Base-by-base conservation (phyloP, 2,888 invertebrate genomes). In the Andrena praecox region DNA sequence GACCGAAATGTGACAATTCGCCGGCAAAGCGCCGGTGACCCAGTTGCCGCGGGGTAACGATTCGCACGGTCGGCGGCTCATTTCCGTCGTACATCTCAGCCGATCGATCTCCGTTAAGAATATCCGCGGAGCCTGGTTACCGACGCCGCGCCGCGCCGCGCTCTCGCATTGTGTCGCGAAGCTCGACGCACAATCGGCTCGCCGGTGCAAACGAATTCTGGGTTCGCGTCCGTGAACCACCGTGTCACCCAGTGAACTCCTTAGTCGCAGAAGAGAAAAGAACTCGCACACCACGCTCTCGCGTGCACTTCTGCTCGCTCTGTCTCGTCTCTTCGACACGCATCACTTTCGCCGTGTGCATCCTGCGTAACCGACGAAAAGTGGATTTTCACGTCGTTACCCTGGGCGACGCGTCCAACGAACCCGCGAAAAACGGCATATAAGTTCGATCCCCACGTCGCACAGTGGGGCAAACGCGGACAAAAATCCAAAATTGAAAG, bases 301-400 rank as follows among this genome's bases (percentile, higher is more conserved):
- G 76, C 77, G 74, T 56, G 75, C 77, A 64, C 68, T 67, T 66
- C 62, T 71, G 70, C 69, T 74, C 72, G 76, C 31, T 63, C 72
- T 35, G 80, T 67, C 54, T 54, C 84, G 83, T 81, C 68, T 84
- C 79, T 67, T 74, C 75, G 87, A 64, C 82, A 78, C 71, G 87
- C 90, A 89, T 92, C 91, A 93, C 92, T 93, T 93, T 93, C 92
- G 90, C 93, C 90, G 87, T 89, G 90, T 82, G 85, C 89, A 88
- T 84, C 84, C 76, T 85, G 90, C 92, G 90, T 91, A 91, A 92
- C 91, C 76, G 70, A 16, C 60, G 75, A 87, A 87, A 87, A 77
- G 66, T 80, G 88, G 87, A 90, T 91, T 88, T 89, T 90, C 88
- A 85, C 90, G 86, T 87, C 63, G 78, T 84, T 85, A 80, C 84